phyloP scores from a whole-genome alignment of 2,113 vertebrate species.

The Atrichornis clamosus region DNA sequence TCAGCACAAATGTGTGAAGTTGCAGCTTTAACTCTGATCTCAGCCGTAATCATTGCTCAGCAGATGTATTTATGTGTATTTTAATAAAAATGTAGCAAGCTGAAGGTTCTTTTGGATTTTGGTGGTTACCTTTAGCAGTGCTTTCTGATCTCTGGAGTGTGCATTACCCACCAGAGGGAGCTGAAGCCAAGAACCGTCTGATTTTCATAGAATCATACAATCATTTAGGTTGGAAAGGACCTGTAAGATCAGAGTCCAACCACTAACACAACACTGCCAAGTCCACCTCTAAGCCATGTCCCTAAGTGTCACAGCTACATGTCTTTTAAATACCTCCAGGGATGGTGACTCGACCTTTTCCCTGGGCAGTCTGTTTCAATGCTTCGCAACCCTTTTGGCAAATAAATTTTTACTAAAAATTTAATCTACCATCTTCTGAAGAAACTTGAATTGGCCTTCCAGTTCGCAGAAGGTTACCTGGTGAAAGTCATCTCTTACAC shows the following conservation, averaged over 20 bases:
- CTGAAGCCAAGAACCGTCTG: background rate
- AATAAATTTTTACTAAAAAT: background rate
- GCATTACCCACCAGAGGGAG: conserved; percentile 45
- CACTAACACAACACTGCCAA: background rate
- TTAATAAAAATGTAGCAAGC: background rate
- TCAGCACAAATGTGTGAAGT: background rate
- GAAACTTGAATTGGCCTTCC: background rate
- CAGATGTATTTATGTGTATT: background rate
- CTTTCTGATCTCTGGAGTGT: background rate
- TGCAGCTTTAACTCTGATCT: background rate
- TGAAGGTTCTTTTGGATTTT: background rate
- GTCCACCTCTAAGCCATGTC: background rate
- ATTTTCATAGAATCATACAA: background rate
- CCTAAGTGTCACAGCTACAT: background rate
- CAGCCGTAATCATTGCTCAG: background rate
- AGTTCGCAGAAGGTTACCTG: background rate
- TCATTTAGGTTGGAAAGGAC: background rate
- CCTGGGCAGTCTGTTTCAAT: background rate
- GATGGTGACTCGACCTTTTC: background rate
- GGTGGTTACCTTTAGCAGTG: background rate
- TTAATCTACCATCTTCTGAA: background rate
- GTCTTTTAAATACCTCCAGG: background rate
- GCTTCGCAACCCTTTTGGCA: background rate
- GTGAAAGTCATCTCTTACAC: background rate
- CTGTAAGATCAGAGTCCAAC: background rate